phyloP scores from a whole-genome alignment of 2,797 vertebrate species.

The Scleropages formosus region DNA sequence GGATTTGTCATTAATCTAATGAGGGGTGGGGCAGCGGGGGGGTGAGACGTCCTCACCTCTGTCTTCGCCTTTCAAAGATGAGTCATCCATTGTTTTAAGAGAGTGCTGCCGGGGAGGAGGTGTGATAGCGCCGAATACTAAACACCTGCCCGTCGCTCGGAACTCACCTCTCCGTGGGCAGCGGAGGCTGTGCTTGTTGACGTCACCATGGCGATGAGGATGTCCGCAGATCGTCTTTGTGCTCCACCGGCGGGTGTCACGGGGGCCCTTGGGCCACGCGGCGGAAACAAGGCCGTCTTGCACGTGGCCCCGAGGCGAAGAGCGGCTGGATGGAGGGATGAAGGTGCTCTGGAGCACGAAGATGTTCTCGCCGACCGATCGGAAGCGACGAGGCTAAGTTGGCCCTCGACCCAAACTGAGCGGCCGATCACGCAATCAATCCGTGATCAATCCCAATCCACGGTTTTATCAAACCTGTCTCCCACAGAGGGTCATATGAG shows the following conservation, averaged over 20 bases:
- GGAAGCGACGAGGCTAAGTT: no score
- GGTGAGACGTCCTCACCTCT: constrained; percentile 57
- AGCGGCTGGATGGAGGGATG: no score
- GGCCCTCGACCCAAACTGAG: no score
- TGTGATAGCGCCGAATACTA: constrained; percentile 55
- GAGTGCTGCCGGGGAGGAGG: constrained; percentile 46
- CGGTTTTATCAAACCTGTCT: no score
- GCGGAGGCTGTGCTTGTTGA: constrained; percentile 26
- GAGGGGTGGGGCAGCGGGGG: constrained; percentile 37
- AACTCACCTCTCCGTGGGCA: constrained; percentile 48
- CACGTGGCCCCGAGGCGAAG: no score
- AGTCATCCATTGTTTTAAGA: constrained; percentile 63
- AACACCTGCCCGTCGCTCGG: constrained; percentile 60
- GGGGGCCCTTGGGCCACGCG: no score
- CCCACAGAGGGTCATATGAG: no score
- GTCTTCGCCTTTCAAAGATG: constrained; percentile 55
- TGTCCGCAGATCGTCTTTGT: background rate
- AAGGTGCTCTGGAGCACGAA: no score
- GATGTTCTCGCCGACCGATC: no score
- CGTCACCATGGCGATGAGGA: constrained; percentile 11
- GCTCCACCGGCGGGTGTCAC: background rate
- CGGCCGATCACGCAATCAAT: no score
- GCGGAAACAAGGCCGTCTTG: no score
- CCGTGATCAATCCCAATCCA: no score
- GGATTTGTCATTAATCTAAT: constrained; percentile 65